Conservation (phyloP, 2,113 vertebrate genomes). For the Cololabis saira region DNA sequence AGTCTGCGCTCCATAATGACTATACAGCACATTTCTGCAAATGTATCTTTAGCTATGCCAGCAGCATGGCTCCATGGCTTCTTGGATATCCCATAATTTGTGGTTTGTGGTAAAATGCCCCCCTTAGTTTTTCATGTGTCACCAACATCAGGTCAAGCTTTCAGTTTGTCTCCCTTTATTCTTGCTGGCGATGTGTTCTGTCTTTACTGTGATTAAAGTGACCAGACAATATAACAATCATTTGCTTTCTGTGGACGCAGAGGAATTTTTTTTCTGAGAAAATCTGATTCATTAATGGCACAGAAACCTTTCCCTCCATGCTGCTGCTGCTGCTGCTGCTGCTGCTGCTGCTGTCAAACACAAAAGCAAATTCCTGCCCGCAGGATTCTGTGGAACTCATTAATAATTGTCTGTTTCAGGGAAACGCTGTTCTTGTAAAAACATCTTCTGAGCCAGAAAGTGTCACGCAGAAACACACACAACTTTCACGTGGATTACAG, state of each 20-base stretch:
- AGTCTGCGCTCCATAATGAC: not conserved
- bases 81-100: not conserved
- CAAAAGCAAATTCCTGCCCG: constrained; percentile 1
- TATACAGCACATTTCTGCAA: not conserved
- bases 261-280: no score
- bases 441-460: not conserved
- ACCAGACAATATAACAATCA: not conserved
- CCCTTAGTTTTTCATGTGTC: not conserved
- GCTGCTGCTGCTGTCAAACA: not conserved
- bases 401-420: constrained; percentile 3
- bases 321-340: no score
- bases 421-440: constrained; percentile 4
- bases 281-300: no score
- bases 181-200: not conserved
- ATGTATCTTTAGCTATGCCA: not conserved
- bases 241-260: no score
- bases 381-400: constrained; percentile 6
- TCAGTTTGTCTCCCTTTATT: not conserved
- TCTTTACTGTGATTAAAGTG: constrained; percentile 6
- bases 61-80: not conserved
- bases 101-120: not conserved
- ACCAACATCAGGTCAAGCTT: not conserved
- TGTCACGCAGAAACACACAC: not conserved
- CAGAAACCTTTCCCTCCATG: no score
- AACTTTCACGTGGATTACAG: not conserved